phyloP scores from a whole-genome alignment of 37 sponge, comb jelly and placozoan genomes.

The Ephydatia muelleri region DNA sequence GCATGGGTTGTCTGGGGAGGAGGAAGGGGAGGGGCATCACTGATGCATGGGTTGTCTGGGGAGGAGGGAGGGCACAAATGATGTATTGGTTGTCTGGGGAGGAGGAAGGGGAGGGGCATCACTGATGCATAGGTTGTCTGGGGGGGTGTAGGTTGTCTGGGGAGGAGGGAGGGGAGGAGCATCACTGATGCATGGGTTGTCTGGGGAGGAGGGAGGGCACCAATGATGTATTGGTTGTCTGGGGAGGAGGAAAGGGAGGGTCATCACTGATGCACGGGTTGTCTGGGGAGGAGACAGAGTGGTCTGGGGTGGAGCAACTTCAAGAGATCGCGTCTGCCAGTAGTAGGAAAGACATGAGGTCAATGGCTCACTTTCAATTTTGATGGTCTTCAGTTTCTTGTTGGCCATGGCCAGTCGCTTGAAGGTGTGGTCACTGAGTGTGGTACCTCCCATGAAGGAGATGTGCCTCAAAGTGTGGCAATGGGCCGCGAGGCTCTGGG shows the following conservation, averaged over 20 bases:
- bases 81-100: too few relatives aligned
- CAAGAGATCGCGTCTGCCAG: too few relatives aligned
- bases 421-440: slow-evolving; percentile 68
- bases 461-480: slow-evolving; percentile 81
- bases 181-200: slow-evolving; percentile 67
- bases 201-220: slow-evolving; percentile 24
- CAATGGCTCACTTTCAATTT: slow-evolving; percentile 67
- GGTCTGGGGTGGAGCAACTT: too few relatives aligned
- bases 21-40: background rate
- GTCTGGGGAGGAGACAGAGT: too few relatives aligned
- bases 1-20: slow-evolving; percentile 40
- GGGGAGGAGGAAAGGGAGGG: too few relatives aligned
- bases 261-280: too few relatives aligned
- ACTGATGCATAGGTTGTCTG: too few relatives aligned
- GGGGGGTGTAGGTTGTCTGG: too few relatives aligned
- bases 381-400: slow-evolving; percentile 65
- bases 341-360: too few relatives aligned
- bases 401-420: slow-evolving; percentile 68
- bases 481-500: slow-evolving; percentile 45
- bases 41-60: background rate
- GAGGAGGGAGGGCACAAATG: too few relatives aligned
- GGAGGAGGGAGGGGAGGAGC: slow-evolving; percentile 30
- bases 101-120: too few relatives aligned
- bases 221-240: too few relatives aligned
- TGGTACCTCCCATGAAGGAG: slow-evolving; percentile 62